Percentiles rank a stretch among this genome's conserved stretches.
Evolutionary conservation across 2,797 vertebrate species (phyloP).

Genomic region (Leontocebus nigricollis): DNA sequence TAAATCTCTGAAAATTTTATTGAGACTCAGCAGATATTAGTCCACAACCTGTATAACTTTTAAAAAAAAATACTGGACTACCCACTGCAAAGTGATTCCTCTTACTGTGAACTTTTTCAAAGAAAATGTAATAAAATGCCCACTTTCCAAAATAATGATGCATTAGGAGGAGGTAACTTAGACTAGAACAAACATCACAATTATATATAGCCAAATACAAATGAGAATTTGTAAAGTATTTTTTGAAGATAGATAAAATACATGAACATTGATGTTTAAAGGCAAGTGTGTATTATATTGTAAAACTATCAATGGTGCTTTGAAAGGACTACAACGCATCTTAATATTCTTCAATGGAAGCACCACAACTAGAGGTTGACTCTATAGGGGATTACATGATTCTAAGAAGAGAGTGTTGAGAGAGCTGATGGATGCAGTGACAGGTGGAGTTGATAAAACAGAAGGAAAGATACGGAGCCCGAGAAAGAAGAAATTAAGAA

Average conservation of each 20-base stretch:
- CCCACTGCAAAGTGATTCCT: constrained; percentile 1
- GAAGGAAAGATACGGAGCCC: neutral
- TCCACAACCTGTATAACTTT: constrained; percentile 24
- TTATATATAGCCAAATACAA: neutral
- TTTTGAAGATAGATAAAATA: constrained; percentile 37
- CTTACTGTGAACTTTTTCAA: neutral
- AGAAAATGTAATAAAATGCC: constrained; percentile 24
- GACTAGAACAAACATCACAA: neutral
- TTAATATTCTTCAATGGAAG: neutral
- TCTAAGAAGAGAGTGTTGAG: neutral
- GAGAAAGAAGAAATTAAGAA: neutral
- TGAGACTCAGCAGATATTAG: constrained; percentile 43
- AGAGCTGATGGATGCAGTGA: neutral
- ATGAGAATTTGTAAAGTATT: neutral
- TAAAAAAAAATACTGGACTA: neutral
- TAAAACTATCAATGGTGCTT: neutral
- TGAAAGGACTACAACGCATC: neutral
- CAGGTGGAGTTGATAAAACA: neutral
- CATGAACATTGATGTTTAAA: neutral
- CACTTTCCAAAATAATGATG: neutral
- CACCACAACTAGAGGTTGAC: neutral
- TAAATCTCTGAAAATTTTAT: constrained; percentile 58
- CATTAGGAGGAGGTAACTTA: neutral
- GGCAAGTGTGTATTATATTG: neutral
- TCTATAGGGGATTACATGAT: neutral